Conservation (phyloP, 2,113 vertebrate genomes). For the Myrmecophaga tridactyla region DNA sequence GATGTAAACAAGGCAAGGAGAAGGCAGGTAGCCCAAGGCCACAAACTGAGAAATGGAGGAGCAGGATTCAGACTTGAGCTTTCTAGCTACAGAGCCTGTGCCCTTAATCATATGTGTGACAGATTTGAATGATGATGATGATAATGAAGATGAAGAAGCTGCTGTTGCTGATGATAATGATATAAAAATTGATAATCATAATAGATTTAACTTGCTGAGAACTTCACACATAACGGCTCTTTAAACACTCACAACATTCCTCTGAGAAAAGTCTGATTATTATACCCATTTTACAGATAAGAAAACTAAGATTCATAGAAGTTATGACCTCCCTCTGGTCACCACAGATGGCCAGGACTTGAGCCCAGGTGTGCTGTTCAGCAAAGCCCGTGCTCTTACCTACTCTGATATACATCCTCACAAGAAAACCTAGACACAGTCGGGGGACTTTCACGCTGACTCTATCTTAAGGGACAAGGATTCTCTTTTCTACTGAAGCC, state of each 20-base stretch:
- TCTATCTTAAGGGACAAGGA: neutral
- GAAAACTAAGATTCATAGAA: neutral
- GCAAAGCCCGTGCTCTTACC: neutral
- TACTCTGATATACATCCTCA: neutral
- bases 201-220: neutral
- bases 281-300: neutral
- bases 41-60: neutral
- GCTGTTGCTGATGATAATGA: neutral
- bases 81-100: neutral
- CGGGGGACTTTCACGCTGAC: neutral
- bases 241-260: neutral
- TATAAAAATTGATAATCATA: accelerated
- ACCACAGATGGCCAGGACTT: neutral
- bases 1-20: neutral
- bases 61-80: neutral
- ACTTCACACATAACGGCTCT: neutral
- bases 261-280: neutral
- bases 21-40: neutral
- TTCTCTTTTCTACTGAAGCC: neutral
- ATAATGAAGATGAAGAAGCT: neutral
- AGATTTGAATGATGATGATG: accelerated
- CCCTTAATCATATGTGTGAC: neutral
- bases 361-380: neutral
- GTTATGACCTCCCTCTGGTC: neutral
- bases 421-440: neutral